Evolutionary conservation across 2,113 vertebrate genomes (phyloP).

Genomic region (Semnornis frantzii): DNA sequence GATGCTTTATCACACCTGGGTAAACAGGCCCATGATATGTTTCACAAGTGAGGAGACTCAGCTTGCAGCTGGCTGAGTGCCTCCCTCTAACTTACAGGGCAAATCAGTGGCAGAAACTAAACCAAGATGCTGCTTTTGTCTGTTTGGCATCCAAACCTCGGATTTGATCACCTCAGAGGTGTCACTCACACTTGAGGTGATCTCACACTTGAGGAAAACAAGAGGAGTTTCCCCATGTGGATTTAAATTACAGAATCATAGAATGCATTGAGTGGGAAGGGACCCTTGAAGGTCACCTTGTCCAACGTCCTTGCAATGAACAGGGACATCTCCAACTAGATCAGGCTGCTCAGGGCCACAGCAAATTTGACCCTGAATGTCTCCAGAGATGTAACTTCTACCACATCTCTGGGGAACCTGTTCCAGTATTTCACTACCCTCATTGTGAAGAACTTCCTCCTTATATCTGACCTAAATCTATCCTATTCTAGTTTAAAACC

Average conservation of each 20-base stretch:
- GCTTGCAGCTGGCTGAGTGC: background rate
- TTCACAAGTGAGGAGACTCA: background rate
- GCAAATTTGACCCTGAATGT: too few relatives aligned
- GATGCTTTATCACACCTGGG: background rate
- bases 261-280: too few relatives aligned
- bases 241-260: background rate
- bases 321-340: too few relatives aligned
- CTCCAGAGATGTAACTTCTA: too few relatives aligned
- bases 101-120: background rate
- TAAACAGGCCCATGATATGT: background rate
- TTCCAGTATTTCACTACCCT: too few relatives aligned
- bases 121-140: background rate
- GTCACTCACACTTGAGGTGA: background rate
- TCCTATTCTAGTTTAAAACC: too few relatives aligned
- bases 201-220: background rate
- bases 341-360: too few relatives aligned
- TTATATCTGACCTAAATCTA: too few relatives aligned
- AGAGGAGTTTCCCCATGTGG: background rate
- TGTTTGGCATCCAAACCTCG: background rate
- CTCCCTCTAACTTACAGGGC: background rate
- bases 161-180: background rate
- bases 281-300: too few relatives aligned
- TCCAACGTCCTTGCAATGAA: too few relatives aligned
- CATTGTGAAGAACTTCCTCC: too few relatives aligned
- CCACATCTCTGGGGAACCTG: too few relatives aligned